A percentile compares a stretch with the other conserved stretches of the same genome.
Evolutionary conservation across 2,888 invertebrate genomes (phyloP).

Genomic region (Myathropa florea): DNA sequence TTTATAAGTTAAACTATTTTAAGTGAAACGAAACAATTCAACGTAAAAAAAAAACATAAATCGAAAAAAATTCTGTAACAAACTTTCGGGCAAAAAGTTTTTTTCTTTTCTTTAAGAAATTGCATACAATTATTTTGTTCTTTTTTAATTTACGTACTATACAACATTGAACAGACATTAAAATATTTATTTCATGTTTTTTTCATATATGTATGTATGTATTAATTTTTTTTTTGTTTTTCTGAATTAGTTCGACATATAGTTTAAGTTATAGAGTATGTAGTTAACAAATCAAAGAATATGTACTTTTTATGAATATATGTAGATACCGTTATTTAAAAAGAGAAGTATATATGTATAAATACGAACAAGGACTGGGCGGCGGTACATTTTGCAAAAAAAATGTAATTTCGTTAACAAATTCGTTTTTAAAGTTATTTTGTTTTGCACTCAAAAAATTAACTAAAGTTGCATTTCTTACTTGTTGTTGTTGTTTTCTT

Average conservation of each 20-base stretch:
- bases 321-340: too few species aligned
- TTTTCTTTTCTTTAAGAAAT: slow-evolving; percentile 16
- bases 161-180: slow-evolving; percentile 68
- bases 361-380: slow-evolving; percentile 21
- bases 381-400: slow-evolving; percentile 47
- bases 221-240: neutral
- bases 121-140: slow-evolving; percentile 23
- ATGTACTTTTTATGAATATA: neutral
- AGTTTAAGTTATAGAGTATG: neutral
- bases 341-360: neutral
- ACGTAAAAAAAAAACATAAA: neutral
- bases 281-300: neutral
- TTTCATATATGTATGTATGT: slow-evolving; percentile 5
- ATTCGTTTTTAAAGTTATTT: too few species aligned
- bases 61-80: neutral
- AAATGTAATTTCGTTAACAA: slow-evolving; percentile 64
- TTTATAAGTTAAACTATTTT: neutral
- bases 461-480: slow-evolving; percentile 35
- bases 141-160: slow-evolving; percentile 37
- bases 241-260: neutral
- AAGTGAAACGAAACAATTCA: slow-evolving; percentile 3
- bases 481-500: slow-evolving; percentile 10
- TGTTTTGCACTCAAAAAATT: slow-evolving; percentile 2
- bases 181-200: slow-evolving; percentile 42
- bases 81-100: neutral